Conservation (phyloP, 2,113 vertebrate species). For the Mugil cephalus region DNA sequence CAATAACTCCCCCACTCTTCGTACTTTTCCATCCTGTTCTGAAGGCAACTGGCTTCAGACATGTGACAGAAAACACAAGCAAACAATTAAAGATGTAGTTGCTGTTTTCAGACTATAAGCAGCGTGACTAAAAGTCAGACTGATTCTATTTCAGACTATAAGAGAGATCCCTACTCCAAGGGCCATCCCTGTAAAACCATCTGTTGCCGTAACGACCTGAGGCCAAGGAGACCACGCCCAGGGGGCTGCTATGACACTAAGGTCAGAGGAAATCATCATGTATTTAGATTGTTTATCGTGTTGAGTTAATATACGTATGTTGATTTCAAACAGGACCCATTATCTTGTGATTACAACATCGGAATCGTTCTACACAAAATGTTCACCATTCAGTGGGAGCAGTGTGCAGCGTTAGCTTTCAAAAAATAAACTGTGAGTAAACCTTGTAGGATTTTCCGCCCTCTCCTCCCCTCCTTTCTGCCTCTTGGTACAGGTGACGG, state of each 20-base stretch:
- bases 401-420: no score
- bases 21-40: background rate
- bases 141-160: slow-evolving; percentile 85
- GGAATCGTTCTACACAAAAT: no score
- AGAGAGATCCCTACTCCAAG: slow-evolving; percentile 87
- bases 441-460: no score
- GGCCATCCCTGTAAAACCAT: slow-evolving; percentile 91
- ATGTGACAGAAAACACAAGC: slow-evolving; percentile 1
- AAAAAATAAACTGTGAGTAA: no score
- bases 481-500: slow-evolving; percentile 84
- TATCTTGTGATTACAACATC: no score
- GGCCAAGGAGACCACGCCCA: slow-evolving; percentile 79
- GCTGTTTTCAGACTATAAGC: background rate
- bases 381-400: no score
- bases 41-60: background rate
- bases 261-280: slow-evolving; percentile 71
- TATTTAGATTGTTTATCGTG: background rate
- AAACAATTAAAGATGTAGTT: background rate
- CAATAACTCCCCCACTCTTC: rapidly evolving
- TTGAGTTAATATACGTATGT: background rate
- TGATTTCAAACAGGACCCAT: no score
- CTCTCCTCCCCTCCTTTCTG: slow-evolving; percentile 6
- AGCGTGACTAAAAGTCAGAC: background rate
- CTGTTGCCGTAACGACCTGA: slow-evolving; percentile 92
- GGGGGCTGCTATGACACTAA: slow-evolving; percentile 93